These are phyloP conservation scores for Griposia aprilina DNA, from an alignment of 2,888 invertebrate species.

Conservation along the genomic window DNA sequence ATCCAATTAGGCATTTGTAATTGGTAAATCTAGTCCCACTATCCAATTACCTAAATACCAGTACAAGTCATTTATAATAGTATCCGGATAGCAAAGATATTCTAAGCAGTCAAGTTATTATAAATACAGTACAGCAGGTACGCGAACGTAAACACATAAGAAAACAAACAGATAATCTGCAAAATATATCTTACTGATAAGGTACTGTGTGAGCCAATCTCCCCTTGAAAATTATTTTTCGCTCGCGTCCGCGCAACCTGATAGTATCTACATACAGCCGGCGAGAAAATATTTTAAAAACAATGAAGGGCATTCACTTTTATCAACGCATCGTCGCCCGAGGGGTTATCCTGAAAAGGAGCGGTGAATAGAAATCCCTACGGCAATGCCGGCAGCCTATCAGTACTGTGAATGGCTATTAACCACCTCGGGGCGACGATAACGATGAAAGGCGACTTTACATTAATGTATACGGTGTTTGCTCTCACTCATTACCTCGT, in stretches of 20 bases:
- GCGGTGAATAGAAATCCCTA: conserved; percentile 83
- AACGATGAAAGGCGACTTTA: conserved; percentile 83
- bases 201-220: conserved; percentile 76
- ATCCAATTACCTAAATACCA: conserved; percentile 31
- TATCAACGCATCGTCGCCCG: conserved; percentile 87
- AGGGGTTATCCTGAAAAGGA: conserved; percentile 84
- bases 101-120: conserved; percentile 16
- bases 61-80: conserved; percentile 10
- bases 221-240: conserved; percentile 79
- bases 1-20: conserved; percentile 32
- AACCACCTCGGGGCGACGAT: conserved; percentile 88
- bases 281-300: conserved; percentile 86
- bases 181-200: conserved; percentile 79
- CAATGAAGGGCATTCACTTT: conserved; percentile 87
- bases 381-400: conserved; percentile 83
- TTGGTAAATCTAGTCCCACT: conserved; percentile 26
- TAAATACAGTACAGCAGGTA: conserved; percentile 44
- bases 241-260: conserved; percentile 73
- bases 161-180: conserved; percentile 67
- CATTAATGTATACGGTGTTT: conserved; percentile 81
- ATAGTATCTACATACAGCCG: conserved; percentile 82
- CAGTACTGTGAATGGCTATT: conserved; percentile 86
- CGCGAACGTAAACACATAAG: conserved; percentile 67
- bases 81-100: conserved; percentile 28
- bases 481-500: conserved; percentile 85